Base-by-base conservation (phyloP, 2,797 vertebrate species). In the Huso huso region DNA sequence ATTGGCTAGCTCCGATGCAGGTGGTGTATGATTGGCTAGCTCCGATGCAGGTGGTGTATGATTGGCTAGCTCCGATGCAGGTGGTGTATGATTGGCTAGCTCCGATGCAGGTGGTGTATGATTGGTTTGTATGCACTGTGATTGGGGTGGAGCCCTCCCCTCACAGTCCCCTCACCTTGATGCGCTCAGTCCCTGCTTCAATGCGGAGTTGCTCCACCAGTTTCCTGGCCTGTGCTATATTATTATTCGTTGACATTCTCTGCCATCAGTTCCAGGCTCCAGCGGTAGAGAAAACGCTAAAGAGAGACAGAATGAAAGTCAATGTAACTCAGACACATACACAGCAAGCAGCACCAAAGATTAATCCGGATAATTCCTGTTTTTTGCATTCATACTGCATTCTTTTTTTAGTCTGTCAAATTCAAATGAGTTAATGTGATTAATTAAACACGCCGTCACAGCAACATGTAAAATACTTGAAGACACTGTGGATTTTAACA, bases 141-240 rank as follows among this genome's bases (percentile, higher is more conserved):
- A 48, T 7, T 7, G 49, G 48, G 11, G 23, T 37, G 23, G 12
- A 64, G 52, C 12, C 11, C 51, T 48, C n/a, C 6, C 8, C 7
- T 13, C 48, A 64, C n/a, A 5, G 13, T 48, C 67, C 58, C 0
- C 78, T 75, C 77, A 98, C 96, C 93, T 98, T 98, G 70, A 98
- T 94, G 69, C 96, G 88, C 76, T 98, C 95, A 1, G 96, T 86
- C 3, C 96, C 95, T 1, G 96, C 96, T 71, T 98, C 95, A 0
- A 98, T 94, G 79, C 96, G 92, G 73, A 98, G 90, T 87, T 98
- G 96, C 80, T 98, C 96, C 84, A 98, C 96, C 83, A 98, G 92
- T 86, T 98, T 98, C 67, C 95, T 88, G 80, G 94, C 95, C 86
- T 98, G 96, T 2, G 94, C 95, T 68, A 95, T 93, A 84, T 96